Percentiles rank a stretch among this genome's conserved stretches.
Evolutionary conservation across 2,797 vertebrate genomes (phyloP).

Genomic region (Mormyrus hasselquistii): DNA sequence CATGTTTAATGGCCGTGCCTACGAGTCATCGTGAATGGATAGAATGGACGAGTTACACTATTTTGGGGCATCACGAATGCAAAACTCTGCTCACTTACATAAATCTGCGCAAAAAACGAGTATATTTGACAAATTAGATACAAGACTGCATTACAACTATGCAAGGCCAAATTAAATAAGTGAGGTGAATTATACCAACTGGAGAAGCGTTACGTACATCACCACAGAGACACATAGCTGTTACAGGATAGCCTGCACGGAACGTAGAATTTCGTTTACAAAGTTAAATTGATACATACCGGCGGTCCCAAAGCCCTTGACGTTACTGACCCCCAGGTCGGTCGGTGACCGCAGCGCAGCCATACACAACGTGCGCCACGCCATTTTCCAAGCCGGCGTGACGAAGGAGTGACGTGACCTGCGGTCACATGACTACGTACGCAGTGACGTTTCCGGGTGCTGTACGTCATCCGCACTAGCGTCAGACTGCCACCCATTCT

Average conservation of each 20-base stretch:
- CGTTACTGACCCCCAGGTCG: conserved; percentile 49
- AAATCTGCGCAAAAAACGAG: neutral
- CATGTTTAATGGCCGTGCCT: neutral
- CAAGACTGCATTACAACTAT: neutral
- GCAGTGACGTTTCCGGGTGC: neutral
- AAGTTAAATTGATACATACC: conserved; percentile 40
- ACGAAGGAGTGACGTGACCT: neutral
- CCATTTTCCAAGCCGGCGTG: conserved; percentile 54
- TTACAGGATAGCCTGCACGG: neutral
- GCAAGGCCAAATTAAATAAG: neutral
- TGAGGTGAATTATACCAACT: neutral
- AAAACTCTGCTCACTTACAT: neutral
- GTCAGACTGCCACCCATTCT: neutral
- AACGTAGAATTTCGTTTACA: neutral
- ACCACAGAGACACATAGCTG: neutral
- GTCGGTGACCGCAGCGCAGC: conserved; percentile 30
- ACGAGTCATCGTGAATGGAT: neutral
- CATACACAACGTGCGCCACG: conserved; percentile 43
- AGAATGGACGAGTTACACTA: neutral
- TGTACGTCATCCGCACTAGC: conserved; percentile 21
- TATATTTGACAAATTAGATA: neutral
- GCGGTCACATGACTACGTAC: neutral
- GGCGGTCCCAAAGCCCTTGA: conserved; percentile 48
- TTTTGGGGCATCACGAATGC: neutral
- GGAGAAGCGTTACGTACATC: neutral